phyloP scores from a whole-genome alignment of 2,888 invertebrate genomes.

The Pseudanteris insignis region DNA sequence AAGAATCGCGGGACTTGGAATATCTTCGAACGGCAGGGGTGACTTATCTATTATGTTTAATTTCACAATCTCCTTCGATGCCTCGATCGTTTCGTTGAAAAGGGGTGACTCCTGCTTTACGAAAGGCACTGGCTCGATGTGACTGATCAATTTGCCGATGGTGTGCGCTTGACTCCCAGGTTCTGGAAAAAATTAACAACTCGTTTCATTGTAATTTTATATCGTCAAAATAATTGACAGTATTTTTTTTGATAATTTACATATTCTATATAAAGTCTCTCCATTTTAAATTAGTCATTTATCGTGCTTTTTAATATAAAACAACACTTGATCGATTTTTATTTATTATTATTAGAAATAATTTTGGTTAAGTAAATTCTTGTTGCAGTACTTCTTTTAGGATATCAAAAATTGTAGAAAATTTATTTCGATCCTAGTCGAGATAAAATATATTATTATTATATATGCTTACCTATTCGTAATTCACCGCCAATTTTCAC shows the following conservation, averaged over 20 bases:
- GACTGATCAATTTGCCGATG: constrained; percentile 9
- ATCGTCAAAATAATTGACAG: too few species aligned
- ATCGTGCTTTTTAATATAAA: too few species aligned
- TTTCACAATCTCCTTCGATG: constrained; percentile 1
- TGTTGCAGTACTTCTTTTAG: too few species aligned
- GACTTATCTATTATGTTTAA: constrained; percentile 45
- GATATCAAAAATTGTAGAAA: too few species aligned
- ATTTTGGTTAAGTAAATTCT: too few species aligned
- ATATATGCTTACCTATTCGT: too few species aligned
- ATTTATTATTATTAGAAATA: background rate
- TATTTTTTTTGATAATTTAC: background rate
- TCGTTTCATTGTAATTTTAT: too few species aligned
- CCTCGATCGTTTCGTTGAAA: constrained; percentile 16
- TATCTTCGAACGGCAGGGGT: constrained; percentile 70
- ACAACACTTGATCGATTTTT: too few species aligned
- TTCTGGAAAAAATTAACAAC: constrained; percentile 1
- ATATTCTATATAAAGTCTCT: background rate
- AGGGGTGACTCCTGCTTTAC: constrained; percentile 5
- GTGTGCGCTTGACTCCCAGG: background rate
- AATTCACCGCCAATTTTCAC: too few species aligned
- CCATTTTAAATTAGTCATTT: background rate
- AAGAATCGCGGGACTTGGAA: constrained; percentile 73
- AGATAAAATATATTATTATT: too few species aligned
- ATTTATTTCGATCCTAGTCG: too few species aligned
- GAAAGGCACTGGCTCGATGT: constrained; percentile 14